phyloP scores from a whole-genome alignment of 2,113 vertebrate genomes.

The Spilogale gracilis region DNA sequence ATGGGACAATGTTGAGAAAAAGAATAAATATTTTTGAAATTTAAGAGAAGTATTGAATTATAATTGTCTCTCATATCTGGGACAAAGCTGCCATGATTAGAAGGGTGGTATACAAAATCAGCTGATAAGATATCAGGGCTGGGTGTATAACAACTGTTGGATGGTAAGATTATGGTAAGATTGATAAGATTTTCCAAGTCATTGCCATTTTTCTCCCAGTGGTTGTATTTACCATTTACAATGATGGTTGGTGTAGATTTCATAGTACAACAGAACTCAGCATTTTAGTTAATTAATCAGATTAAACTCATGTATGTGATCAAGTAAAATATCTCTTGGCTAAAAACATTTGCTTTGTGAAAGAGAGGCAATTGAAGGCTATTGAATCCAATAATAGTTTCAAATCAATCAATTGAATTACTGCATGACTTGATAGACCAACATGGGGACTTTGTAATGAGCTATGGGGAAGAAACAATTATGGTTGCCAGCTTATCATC shows the following conservation, averaged over 20 bases:
- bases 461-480: constrained; percentile 70
- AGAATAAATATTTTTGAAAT: neutral
- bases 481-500: constrained; percentile 77
- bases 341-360: constrained; percentile 54
- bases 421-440: constrained; percentile 68
- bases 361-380: constrained; percentile 66
- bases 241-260: neutral
- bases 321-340: constrained; percentile 68
- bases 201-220: neutral
- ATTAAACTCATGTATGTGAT: neutral
- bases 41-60: neutral
- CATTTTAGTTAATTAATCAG: constrained; percentile 29
- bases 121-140: neutral
- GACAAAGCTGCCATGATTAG: neutral
- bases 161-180: neutral
- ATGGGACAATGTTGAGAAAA: neutral
- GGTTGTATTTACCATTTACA: neutral
- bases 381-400: constrained; percentile 71
- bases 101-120: neutral
- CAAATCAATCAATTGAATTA: constrained; percentile 77
- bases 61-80: neutral
- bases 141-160: neutral
- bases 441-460: constrained; percentile 62
- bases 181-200: neutral
- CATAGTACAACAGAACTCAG: neutral